phyloP scores from a whole-genome alignment of 1,140 invertebrate species.

The Trichomalopsis sarcophagae region DNA sequence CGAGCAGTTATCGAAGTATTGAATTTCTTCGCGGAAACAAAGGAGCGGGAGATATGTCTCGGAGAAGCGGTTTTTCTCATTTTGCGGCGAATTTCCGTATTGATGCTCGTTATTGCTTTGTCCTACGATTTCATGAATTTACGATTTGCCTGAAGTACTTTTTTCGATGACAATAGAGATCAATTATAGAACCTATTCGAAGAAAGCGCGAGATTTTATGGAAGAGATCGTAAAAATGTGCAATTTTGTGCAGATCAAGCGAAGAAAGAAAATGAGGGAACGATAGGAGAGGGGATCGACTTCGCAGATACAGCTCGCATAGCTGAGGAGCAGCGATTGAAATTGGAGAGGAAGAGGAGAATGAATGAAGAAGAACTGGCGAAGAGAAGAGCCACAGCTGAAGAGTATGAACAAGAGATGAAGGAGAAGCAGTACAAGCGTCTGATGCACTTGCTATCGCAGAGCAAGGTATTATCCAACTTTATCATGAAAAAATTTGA shows the following conservation, averaged over 20 bases:
- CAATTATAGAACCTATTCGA: too few relatives aligned
- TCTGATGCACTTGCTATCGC: constrained; percentile 69
- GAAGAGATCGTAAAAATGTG: not conserved
- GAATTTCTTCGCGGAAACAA: not conserved
- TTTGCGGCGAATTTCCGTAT: not conserved
- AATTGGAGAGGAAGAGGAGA: constrained; percentile 23
- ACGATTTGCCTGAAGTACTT: too few relatives aligned
- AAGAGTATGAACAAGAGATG: constrained; percentile 57
- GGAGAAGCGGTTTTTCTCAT: not conserved
- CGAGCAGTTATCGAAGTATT: not conserved
- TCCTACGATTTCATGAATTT: too few relatives aligned
- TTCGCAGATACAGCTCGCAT: constrained; percentile 35
- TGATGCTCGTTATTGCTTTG: too few relatives aligned
- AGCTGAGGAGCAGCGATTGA: not conserved
- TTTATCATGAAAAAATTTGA: constrained; percentile 68
- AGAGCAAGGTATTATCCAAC: constrained; percentile 71
- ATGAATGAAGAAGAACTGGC: not conserved
- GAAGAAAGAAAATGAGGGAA: not conserved
- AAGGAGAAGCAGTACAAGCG: constrained; percentile 65
- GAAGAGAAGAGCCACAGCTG: constrained; percentile 47
- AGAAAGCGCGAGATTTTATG: too few relatives aligned
- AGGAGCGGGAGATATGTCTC: not conserved
- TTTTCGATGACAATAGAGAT: too few relatives aligned
- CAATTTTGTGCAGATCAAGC: not conserved
- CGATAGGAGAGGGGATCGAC: constrained; percentile 8